Conservation (phyloP, 2,113 vertebrate species). For the Illadopsis cleaveri region DNA sequence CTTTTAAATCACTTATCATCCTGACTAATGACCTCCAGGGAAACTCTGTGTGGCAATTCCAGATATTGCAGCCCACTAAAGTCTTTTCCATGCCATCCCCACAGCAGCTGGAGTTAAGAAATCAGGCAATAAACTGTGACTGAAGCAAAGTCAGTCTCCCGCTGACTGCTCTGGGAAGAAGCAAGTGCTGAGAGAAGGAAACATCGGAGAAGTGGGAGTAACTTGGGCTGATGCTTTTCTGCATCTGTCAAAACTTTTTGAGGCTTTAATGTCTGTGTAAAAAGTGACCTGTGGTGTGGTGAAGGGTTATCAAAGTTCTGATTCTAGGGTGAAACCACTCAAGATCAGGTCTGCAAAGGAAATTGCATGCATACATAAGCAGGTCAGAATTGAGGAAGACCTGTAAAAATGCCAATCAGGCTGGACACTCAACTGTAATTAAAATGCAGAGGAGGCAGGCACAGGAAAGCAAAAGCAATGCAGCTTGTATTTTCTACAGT, state of each 20-base stretch:
- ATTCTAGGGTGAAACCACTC: neutral
- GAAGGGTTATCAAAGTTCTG: neutral
- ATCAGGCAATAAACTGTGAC: neutral
- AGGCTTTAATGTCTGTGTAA: neutral
- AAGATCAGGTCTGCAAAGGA: neutral
- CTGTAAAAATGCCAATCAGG: neutral
- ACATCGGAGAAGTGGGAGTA: neutral
- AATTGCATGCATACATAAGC: neutral
- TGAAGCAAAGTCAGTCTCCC: neutral
- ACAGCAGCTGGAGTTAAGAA: neutral
- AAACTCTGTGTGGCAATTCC: neutral
- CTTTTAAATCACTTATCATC: constrained; percentile 3
- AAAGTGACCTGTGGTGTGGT: neutral
- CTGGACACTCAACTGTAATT: neutral
- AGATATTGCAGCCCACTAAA: neutral
- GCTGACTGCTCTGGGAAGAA: neutral
- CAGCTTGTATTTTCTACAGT: neutral
- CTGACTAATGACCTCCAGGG: neutral
- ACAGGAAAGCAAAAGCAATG: neutral
- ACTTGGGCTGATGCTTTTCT: neutral
- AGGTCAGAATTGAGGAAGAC: neutral
- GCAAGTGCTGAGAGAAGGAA: neutral
- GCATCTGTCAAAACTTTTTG: neutral
- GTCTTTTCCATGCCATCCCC: neutral
- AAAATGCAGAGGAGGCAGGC: neutral